Percentiles rank a stretch among this genome's conserved stretches.
phyloP scores from a whole-genome alignment of 2,113 vertebrate genomes.

The Marmota flaviventris region DNA sequence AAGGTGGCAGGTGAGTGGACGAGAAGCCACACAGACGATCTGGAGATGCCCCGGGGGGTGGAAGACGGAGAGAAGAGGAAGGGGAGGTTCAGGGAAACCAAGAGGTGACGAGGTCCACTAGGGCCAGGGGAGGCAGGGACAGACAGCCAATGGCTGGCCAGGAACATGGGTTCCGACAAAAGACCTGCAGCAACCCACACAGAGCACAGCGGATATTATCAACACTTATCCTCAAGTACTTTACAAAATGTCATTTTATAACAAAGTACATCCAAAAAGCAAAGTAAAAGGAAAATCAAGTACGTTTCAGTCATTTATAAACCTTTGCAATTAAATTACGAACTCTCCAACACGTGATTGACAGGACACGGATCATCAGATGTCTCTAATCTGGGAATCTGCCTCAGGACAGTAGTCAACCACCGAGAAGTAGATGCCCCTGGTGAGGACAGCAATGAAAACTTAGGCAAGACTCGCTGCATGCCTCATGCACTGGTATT shows the following conservation, averaged over 20 bases:
- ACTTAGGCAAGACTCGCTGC: too few relatives aligned
- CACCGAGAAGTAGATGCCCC: not conserved
- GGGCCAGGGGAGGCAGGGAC: not conserved
- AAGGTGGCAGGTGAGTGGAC: not conserved
- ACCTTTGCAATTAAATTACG: slow-evolving; percentile 22
- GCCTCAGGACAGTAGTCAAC: not conserved
- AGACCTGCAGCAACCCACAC: not conserved
- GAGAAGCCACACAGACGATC: not conserved
- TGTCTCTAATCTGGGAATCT: not conserved
- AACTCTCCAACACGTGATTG: not conserved
- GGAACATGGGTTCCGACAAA: not conserved
- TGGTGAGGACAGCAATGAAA: not conserved
- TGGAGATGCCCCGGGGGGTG: not conserved
- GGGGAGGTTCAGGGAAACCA: not conserved
- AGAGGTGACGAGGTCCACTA: not conserved
- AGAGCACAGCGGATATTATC: not conserved
- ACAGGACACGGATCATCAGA: not conserved
- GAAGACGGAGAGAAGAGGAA: not conserved
- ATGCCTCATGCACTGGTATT: too few relatives aligned
- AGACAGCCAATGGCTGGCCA: not conserved
- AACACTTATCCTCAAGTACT: slow-evolving; percentile 19
- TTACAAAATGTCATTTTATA: slow-evolving; percentile 26
- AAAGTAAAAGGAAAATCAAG: not conserved
- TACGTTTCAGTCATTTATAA: not conserved
- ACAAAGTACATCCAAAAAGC: slow-evolving; percentile 26